Evolutionary conservation across 2,888 invertebrate genomes (phyloP), one percentile per base, ranked within the genome.

Genomic region (Chrysopilus asiliformis): DNA sequence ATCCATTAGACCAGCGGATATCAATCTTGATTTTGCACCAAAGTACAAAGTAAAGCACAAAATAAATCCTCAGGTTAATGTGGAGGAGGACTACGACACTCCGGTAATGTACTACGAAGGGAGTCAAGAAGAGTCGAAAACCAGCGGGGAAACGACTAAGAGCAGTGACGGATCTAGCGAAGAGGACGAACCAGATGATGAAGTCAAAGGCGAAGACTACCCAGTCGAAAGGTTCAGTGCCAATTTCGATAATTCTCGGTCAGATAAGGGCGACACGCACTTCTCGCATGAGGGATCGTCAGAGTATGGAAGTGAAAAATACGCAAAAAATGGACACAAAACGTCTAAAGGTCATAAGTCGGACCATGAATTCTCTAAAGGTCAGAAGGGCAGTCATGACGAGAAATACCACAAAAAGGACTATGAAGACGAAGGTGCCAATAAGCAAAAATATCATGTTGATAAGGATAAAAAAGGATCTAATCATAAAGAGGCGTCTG

Each of bases 391-490:
- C 10, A 39, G 30, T 10, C 27, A 38, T 12, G 30, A 38, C 3
- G 30, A 42, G 20, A 34, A 32, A 10, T 15, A 27, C 1, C 22
- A 35, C n/a, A 16, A 28, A 20, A 36, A 41, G 12, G 19, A 34
- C 7, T 36, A 32, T 16, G 34, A 40, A 2, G 35, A 35, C 8
- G 26, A 32, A 10, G 33, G 27, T 9, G 24, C 12, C 8, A 24
- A 42, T 16, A 17, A 34, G 18, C 20, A 25, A 10, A 15, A 49
- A 73, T 72, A 50, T 79, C 74, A 54, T 79, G 77, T 12, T 73
- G 68, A 54, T 77, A 74, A 52, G 79, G 79, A 42, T 72, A 70
- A 49, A 79, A 76, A 55, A 77, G 76, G 20, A 7, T 14, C 32
- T 2, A 16, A 38, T 4, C 9, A 35, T 26, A 28, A 42, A 7